These are phyloP conservation scores for Drosophila yakuba DNA, from an alignment of 1,140 invertebrate genomes.

Conservation along the genomic window DNA sequence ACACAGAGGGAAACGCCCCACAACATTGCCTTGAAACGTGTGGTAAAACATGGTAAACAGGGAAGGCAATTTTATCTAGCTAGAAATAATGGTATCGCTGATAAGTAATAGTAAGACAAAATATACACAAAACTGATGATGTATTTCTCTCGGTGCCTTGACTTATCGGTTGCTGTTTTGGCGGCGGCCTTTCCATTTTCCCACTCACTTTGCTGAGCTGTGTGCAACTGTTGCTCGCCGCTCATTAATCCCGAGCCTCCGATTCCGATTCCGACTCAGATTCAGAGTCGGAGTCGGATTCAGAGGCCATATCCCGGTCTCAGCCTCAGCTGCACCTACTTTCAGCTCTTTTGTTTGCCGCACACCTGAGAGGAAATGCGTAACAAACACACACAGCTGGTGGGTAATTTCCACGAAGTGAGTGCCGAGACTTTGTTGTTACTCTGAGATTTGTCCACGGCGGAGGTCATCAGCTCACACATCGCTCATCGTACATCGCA, in stretches of 20 bases:
- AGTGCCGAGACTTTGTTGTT: constrained; percentile 31
- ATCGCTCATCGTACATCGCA: background rate
- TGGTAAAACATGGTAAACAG: background rate
- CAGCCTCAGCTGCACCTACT: constrained; percentile 77
- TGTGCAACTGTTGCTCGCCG: constrained; percentile 65
- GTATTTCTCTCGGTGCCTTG: constrained; percentile 44
- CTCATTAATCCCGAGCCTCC: constrained; percentile 71
- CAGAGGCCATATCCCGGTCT: constrained; percentile 42
- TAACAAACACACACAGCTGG: constrained; percentile 58
- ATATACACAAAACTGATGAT: too few species aligned
- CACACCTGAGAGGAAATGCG: constrained; percentile 80
- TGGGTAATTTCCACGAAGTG: constrained; percentile 74
- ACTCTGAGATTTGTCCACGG: constrained; percentile 70
- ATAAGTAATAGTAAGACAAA: too few species aligned
- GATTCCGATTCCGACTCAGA: constrained; percentile 46
- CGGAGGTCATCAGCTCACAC: constrained; percentile 57
- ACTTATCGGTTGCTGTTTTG: constrained; percentile 66
- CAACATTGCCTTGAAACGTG: background rate
- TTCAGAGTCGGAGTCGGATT: constrained; percentile 37
- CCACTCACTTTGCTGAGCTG: constrained; percentile 74
- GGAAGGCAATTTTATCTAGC: background rate
- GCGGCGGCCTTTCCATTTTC: constrained; percentile 78
- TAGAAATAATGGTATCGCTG: too few species aligned
- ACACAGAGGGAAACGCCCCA: constrained; percentile 1
- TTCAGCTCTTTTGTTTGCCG: constrained; percentile 73